phyloP scores from a whole-genome alignment of 2,888 invertebrate species.

The Rhorus exstirpatorius region DNA sequence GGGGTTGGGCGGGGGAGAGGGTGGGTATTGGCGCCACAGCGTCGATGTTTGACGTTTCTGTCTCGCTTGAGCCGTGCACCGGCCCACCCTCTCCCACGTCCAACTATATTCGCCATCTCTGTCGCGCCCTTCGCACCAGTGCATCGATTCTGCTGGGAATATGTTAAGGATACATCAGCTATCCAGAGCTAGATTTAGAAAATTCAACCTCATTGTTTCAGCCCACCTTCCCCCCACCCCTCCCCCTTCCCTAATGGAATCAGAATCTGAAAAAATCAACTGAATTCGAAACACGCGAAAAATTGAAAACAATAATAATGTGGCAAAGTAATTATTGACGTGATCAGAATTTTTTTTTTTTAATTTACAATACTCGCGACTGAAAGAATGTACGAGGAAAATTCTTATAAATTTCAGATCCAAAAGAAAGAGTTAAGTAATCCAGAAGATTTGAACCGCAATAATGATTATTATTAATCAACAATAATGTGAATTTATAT shows the following conservation, averaged over 20 bases:
- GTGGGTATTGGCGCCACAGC: slow-evolving; percentile 79
- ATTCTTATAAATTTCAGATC: too few species aligned
- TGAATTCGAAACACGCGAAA: too few species aligned
- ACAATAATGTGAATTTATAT: too few species aligned
- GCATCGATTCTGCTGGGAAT: slow-evolving; percentile 73
- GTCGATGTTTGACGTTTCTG: slow-evolving; percentile 76
- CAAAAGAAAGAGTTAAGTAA: too few species aligned
- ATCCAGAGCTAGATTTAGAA: slow-evolving; percentile 20
- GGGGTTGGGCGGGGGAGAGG: slow-evolving; percentile 49
- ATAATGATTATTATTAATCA: too few species aligned
- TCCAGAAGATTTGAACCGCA: too few species aligned
- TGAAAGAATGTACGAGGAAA: too few species aligned
- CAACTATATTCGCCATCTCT: slow-evolving; percentile 58
- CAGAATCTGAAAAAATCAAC: too few species aligned
- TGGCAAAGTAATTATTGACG: too few species aligned
- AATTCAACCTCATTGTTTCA: neutral
- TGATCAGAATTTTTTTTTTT: too few species aligned
- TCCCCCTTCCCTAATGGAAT: neutral
- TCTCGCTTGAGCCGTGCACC: slow-evolving; percentile 44
- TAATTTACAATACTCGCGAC: too few species aligned
- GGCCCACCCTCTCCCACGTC: slow-evolving; percentile 27
- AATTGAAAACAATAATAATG: too few species aligned
- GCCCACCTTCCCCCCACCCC: neutral
- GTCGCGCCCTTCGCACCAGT: slow-evolving; percentile 39
- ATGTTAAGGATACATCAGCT: slow-evolving; percentile 76